phyloP scores from a whole-genome alignment of 1,140 invertebrate genomes.

The Conus ventricosus region DNA sequence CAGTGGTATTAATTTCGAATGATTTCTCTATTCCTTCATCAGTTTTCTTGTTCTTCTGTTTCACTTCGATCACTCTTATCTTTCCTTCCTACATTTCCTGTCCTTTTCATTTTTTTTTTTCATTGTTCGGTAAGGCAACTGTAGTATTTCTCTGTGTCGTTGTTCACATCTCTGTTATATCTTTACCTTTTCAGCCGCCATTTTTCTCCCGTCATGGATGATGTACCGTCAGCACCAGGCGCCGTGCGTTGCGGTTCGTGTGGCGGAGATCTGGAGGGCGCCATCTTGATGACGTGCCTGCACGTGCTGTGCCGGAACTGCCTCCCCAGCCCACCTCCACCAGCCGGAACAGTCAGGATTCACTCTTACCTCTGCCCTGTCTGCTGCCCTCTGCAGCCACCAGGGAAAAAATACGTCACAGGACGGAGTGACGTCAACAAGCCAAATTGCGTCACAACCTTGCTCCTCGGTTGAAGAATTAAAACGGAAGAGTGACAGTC shows the following conservation, averaged over 20 bases:
- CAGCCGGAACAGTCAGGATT: background rate
- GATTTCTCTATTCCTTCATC: background rate
- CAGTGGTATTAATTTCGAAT: background rate
- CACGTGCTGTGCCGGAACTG: constrained; percentile 42
- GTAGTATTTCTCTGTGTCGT: background rate
- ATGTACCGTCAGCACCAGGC: background rate
- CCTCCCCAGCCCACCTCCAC: constrained; percentile 18
- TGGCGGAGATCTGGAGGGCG: constrained; percentile 7
- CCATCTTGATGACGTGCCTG: constrained; percentile 39
- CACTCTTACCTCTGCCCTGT: background rate
- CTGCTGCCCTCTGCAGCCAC: background rate
- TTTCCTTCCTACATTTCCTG: no score
- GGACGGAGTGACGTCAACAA: background rate
- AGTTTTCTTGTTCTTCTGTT: background rate
- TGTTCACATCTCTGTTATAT: background rate
- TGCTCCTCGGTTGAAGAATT: constrained; percentile 3
- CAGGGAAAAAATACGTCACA: background rate
- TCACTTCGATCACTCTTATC: no score
- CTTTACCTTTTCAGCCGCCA: background rate
- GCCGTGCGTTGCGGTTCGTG: constrained; percentile 23
- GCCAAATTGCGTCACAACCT: constrained; percentile 19
- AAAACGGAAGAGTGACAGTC: background rate
- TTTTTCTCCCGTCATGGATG: background rate
- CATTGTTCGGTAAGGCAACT: no score
- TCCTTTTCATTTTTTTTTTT: no score